Conservation (phyloP, 2,113 vertebrate genomes). For the Lepus americanus region DNA sequence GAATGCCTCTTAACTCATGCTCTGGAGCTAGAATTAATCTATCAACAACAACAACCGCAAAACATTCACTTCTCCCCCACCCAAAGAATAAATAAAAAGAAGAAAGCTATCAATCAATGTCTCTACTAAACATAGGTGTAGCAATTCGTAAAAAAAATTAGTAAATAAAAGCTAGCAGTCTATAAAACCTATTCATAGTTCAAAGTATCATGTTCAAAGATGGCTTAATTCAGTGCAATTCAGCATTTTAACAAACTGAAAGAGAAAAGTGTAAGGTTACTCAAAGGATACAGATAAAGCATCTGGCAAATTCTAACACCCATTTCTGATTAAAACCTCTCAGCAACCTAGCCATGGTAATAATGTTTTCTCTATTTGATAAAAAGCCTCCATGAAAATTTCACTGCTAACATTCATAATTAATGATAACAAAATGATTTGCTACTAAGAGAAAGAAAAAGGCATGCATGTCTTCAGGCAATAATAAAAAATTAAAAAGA, state of each 20-base stretch:
- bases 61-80: too few relatives aligned
- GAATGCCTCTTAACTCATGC: neutral
- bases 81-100: neutral
- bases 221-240: constrained; percentile 3
- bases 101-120: neutral
- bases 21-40: neutral
- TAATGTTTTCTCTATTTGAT: neutral
- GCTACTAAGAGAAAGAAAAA: neutral
- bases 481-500: neutral
- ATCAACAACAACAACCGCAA: neutral
- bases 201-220: neutral
- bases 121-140: neutral
- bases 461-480: neutral
- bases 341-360: neutral
- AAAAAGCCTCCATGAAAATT: constrained; percentile 4
- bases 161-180: neutral
- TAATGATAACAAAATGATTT: neutral
- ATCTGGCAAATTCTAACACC: neutral
- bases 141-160: neutral
- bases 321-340: neutral
- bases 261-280: neutral
- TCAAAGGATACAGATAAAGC: neutral
- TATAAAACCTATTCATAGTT: neutral
- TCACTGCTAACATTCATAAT: neutral
- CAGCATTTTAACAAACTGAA: neutral